Evolutionary conservation across 2,113 vertebrate genomes (phyloP), one percentile per base, ranked within the genome.

Genomic region (Nothocercus nigrocapillus): DNA sequence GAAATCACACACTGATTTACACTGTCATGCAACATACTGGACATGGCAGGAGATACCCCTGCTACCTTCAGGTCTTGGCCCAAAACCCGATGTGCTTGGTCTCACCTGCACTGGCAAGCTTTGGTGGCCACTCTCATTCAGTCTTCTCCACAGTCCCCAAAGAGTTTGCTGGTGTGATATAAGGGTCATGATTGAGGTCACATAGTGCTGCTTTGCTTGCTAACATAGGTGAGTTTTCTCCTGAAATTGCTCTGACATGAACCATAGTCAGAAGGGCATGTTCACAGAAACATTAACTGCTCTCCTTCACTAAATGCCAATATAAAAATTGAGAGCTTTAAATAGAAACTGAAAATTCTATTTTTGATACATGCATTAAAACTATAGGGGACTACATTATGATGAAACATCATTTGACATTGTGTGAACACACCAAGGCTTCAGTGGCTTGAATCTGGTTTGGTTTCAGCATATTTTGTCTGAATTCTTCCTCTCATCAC

Each of bases 181-280:
- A 2, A 47, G 66, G 32, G 56, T 88, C 7, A 1, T 4, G 18
- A 10, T 42, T 78, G 25, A 30, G 40, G 1, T n/a, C 66, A 47
- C 1, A 0, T 1, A 0, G 8, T 3, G 4, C 1, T 69, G 63
- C 44, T 88, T 38, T 34, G 27, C 22, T 83, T 14, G 10, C 56
- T 85, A 32, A 94, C 17, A 53, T 54, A 54, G 64, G 36, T 44
- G 19, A 49, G 79, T 5, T 63, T 82, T 63, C 8, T 66, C 85
- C 42, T 82, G 14, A 0, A 1, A 16, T 28, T 62, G 32, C 30
- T 13, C 64, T 68, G 80, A 88, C 7, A 13, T 1, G 22, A 86
- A 18, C 45, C 68, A 25, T 0, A 8, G 32, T 20, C 67, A 79
- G 62, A 27, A 54, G 49, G 28, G 5, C 20, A 42, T 0, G 0